Base-by-base conservation (phyloP, 2,797 vertebrate genomes). In the Brachyrhaphis roseni region DNA sequence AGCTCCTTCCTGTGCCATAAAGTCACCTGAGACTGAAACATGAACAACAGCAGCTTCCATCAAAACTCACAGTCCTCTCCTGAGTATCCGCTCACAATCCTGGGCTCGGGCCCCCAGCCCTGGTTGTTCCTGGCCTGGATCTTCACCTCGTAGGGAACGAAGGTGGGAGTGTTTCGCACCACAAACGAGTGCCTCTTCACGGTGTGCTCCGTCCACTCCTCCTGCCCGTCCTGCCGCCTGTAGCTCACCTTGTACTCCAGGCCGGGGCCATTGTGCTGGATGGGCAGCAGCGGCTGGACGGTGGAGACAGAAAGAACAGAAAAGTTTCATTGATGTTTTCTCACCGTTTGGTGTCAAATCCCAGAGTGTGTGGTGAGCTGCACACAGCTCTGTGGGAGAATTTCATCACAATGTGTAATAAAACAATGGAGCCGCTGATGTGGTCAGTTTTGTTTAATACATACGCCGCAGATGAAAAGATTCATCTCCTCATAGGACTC, bases 231-330 rank as follows among this genome's bases (percentile, higher is more conserved):
- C 87, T 93, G 96, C 11, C 94, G 96, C 83, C 95, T 94, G 96
- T 97, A 99, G 78, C 96, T 97, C 76, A 99, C 97, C 87, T 94
- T 97, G 85, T 99, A 99, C 92, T 98, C 97, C 91, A 99, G 92
- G 23, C 97, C 97, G 0, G 98, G 98, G 1, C 97, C 98, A 0
- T 98, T 98, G 88, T 96, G 96, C 78, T 99, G 97, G 71, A 95
- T 76, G 28, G 96, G 94, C 68, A 94, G 95, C 94, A 99, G 74
- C 0, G 98, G 97, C 98, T 99, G 88, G 2, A 77, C 82, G 45
- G 90, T 73, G 64, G 49, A 62, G 66, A 64, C 55, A 74, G 49
- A 43, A 74, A 47, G 6, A 45, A 47, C 1, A 16, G 78, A 80
- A 47, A 75, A 80, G 53, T 82, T 82, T 90, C 79, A 90, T 39